These are phyloP conservation scores for Lymantria dispar DNA, from an alignment of 2,888 invertebrate genomes.

Conservation along the genomic window DNA sequence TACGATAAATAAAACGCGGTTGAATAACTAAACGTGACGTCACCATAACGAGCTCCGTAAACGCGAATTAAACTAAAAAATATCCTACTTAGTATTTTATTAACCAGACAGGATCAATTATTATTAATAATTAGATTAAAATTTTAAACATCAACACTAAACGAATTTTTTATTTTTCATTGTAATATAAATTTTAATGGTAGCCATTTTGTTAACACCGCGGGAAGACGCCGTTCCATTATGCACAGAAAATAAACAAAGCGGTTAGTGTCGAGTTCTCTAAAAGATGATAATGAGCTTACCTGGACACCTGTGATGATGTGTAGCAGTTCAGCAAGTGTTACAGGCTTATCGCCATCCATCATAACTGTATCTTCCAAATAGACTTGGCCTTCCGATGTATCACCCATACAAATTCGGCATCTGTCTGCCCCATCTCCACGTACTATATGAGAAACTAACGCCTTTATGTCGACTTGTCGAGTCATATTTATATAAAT, in stretches of 20 bases:
- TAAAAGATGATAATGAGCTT: slow-evolving; percentile 24
- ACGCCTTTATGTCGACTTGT: slow-evolving; percentile 68
- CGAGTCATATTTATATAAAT: slow-evolving; percentile 50
- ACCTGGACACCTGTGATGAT: slow-evolving; percentile 72
- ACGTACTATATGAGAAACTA: slow-evolving; percentile 71
- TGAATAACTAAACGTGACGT: slow-evolving; percentile 10
- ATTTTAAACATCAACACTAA: slow-evolving; percentile 15
- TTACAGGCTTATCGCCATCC: slow-evolving; percentile 67
- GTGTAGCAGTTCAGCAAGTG: slow-evolving; percentile 67
- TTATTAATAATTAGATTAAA: neutral
- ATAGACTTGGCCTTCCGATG: slow-evolving; percentile 69
- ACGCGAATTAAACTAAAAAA: slow-evolving; percentile 8
- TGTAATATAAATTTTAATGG: neutral
- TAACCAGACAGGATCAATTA: neutral
- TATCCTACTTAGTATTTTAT: neutral
- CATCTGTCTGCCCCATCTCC: slow-evolving; percentile 73
- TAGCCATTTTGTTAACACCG: slow-evolving; percentile 59
- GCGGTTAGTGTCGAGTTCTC: slow-evolving; percentile 30
- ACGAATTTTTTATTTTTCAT: slow-evolving; percentile 3
- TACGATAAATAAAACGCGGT: neutral
- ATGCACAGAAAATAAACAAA: slow-evolving; percentile 62
- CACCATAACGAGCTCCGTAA: slow-evolving; percentile 26
- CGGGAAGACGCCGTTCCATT: slow-evolving; percentile 73
- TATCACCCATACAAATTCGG: slow-evolving; percentile 75
- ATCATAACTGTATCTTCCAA: slow-evolving; percentile 73